Percentiles rank a stretch among this genome's conserved stretches.
phyloP scores from a whole-genome alignment of 1,140 invertebrate genomes.

The Venturia canescens region DNA sequence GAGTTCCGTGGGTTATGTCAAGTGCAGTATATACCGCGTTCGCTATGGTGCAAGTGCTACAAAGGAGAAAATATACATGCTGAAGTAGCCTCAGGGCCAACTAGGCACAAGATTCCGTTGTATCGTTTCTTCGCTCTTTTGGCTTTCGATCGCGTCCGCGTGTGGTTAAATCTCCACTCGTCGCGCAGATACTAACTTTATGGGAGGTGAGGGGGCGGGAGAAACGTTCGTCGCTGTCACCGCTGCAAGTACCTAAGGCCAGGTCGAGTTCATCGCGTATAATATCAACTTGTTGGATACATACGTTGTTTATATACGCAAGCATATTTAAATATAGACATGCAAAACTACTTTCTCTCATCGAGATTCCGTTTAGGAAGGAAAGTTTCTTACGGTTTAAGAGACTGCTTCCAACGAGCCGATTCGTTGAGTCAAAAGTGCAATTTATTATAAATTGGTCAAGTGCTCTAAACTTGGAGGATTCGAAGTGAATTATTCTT shows the following conservation, averaged over 20 bases:
- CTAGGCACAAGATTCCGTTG: conserved; percentile 3
- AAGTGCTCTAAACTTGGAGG: neutral
- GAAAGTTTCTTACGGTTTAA: conserved; percentile 18
- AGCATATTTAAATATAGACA: neutral
- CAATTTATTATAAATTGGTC: neutral
- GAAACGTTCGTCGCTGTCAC: neutral
- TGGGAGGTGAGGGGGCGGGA: too few species aligned
- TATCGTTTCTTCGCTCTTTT: conserved; percentile 10
- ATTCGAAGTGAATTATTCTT: too few species aligned
- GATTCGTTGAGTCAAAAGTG: neutral
- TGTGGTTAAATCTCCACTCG: neutral
- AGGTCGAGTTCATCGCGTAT: conserved; percentile 24
- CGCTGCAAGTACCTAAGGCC: conserved; percentile 27
- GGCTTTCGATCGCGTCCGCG: neutral
- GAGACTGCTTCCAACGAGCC: neutral
- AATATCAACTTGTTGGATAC: conserved; percentile 1
- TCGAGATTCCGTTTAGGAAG: conserved; percentile 30
- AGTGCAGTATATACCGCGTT: neutral
- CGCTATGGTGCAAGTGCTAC: neutral
- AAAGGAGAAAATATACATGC: neutral
- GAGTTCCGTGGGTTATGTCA: neutral
- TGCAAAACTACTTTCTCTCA: conserved; percentile 39
- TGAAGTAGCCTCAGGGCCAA: neutral
- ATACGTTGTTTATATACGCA: neutral
- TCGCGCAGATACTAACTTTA: neutral